Percentiles rank a stretch among this genome's conserved stretches.
phyloP scores from a whole-genome alignment of 2,888 invertebrate species.

The Eulithis prunata region DNA sequence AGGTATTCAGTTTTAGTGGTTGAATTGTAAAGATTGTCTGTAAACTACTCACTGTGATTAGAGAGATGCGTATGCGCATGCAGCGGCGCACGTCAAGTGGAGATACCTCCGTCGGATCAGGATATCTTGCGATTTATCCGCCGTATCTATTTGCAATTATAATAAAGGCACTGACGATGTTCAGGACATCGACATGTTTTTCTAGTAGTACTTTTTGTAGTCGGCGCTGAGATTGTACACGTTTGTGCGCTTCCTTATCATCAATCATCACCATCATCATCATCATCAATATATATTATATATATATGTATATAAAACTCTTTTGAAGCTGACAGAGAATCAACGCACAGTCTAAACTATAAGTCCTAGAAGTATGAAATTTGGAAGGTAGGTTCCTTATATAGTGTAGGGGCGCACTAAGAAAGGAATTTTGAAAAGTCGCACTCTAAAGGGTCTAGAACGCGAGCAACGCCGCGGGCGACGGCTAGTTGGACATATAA shows the following conservation, averaged over 20 bases:
- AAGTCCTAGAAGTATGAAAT: too few relatives aligned
- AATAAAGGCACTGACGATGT: constrained; percentile 51
- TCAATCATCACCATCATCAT: too few relatives aligned
- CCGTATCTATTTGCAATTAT: constrained; percentile 75
- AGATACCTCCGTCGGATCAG: constrained; percentile 47
- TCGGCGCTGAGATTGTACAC: neutral
- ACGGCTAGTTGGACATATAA: constrained; percentile 6
- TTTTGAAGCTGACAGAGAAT: too few relatives aligned
- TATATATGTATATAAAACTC: too few relatives aligned
- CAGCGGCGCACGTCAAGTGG: constrained; percentile 51
- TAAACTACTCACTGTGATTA: constrained; percentile 45
- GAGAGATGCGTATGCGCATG: constrained; percentile 54
- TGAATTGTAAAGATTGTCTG: constrained; percentile 15
- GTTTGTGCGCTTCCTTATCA: neutral
- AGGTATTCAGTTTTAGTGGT: neutral
- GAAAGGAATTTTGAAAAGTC: too few relatives aligned
- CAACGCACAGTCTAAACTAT: too few relatives aligned
- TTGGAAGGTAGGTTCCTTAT: too few relatives aligned
- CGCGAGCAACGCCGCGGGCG: too few relatives aligned
- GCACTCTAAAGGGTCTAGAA: too few relatives aligned
- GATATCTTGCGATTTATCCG: constrained; percentile 70
- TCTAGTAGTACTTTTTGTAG: constrained; percentile 9
- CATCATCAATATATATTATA: too few relatives aligned
- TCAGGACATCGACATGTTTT: constrained; percentile 30
- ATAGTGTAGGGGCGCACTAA: too few relatives aligned